Base-by-base conservation (phyloP, 2,888 invertebrate species). In the Baronia brevicornis region DNA sequence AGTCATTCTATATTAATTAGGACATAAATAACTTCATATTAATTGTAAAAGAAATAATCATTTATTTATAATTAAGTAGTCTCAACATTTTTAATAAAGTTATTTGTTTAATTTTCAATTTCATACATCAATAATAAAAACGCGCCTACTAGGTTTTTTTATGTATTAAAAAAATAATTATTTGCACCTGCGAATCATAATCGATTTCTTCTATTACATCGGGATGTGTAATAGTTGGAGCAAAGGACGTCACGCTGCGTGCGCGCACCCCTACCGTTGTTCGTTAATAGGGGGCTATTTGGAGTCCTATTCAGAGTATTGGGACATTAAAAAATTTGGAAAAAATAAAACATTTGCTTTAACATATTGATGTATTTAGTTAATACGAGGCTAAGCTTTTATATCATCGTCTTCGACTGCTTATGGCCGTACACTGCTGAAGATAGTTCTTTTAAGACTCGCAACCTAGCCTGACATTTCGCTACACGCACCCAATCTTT, bases 161-260 rank as follows among this genome's bases (percentile, higher is more conserved):
- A 21, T 30, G 15, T 8, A 9, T 11, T 3, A 19, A 29, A 20
- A 28, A 56, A 39, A 53, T 57, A 53, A 59, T 68, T 71, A 67
- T 73, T 79, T 73, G 73, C 79, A 79, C 77, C 78, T 78, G 78
- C 75, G 53, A 74, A 68, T 66, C 57, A 51, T 67, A 70, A 74
- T 70, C 66, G 71, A 73, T 77, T 75, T 63, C 38, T 38, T 59
- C 51, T 47, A 51, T 53, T 39, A 34, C 50, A 51, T 50, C 62
- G 56, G 57, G 56, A 52, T 41, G 38, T 39, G 39, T 47, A 44
- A 43, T 48, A 46, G 42, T 53, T 54, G 36, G 38, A 54, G 54
- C 52, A 56, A 52, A 46, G 49, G 71, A 50, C 66, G 58, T 55
- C 75, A 66, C 50, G 78, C 68, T 60, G 78, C 47, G 74, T 43